A percentile compares a stretch with the other conserved stretches of the same genome.
phyloP scores from a whole-genome alignment of 2,888 invertebrate species.

The Zelleria hepariella region DNA sequence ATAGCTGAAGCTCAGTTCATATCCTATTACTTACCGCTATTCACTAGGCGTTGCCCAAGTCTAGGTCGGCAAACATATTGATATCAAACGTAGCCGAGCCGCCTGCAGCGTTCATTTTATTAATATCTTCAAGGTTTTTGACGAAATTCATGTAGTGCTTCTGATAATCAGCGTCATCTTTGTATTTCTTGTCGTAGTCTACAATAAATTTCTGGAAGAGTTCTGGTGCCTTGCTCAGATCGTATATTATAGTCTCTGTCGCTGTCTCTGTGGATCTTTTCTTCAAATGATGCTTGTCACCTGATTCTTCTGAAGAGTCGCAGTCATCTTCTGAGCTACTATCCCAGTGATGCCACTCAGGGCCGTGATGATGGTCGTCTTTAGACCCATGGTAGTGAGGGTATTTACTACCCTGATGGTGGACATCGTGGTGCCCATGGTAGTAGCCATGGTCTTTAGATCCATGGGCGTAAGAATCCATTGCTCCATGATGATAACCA shows the following conservation, averaged over 20 bases:
- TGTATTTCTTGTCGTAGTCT: slow-evolving; percentile 36
- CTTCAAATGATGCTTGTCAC: neutral
- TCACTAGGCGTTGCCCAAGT: no score
- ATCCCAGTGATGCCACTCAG: neutral
- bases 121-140: slow-evolving; percentile 38
- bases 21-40: slow-evolving; percentile 14
- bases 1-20: slow-evolving; percentile 3
- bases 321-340: neutral
- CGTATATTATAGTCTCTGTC: slow-evolving; percentile 33
- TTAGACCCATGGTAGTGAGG: neutral
- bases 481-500: neutral
- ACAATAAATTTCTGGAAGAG: slow-evolving; percentile 34
- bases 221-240: slow-evolving; percentile 33
- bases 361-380: neutral
- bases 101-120: slow-evolving; percentile 29
- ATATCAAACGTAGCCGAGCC: slow-evolving; percentile 26
- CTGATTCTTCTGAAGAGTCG: neutral
- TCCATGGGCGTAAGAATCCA: neutral
- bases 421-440: neutral
- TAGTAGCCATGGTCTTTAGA: neutral
- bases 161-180: slow-evolving; percentile 25
- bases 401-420: neutral
- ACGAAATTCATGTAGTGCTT: slow-evolving; percentile 35
- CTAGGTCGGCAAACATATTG: slow-evolving; percentile 43
- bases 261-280: slow-evolving; percentile 11